Conservation (phyloP, 2,113 vertebrate genomes). For the Poeciliopsis turrubarensis region DNA sequence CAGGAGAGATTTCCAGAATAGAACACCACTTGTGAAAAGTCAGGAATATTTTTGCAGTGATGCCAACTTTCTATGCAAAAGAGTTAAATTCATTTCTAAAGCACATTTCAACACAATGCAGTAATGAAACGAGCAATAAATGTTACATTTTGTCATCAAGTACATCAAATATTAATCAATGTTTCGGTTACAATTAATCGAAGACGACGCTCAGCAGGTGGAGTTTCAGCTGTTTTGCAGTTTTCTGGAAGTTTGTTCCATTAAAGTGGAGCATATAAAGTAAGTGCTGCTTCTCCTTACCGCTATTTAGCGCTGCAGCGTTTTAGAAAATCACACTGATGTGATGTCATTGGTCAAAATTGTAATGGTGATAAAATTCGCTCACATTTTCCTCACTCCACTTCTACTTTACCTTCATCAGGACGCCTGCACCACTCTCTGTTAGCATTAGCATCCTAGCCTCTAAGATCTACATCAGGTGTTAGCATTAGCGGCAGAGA, state of each 20-base stretch:
- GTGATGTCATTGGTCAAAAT: neutral
- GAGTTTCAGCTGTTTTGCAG: no score
- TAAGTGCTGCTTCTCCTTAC: no score
- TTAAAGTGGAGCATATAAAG: no score
- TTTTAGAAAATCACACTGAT: neutral
- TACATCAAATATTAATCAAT: no score
- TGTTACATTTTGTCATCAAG: no score
- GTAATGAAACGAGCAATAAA: no score
- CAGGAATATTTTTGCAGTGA: slow-evolving; percentile 25
- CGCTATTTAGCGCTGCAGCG: neutral
- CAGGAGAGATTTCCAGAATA: slow-evolving; percentile 52
- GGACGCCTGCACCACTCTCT: neutral
- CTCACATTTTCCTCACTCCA: neutral
- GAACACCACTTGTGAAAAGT: slow-evolving; percentile 34
- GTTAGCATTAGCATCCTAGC: neutral
- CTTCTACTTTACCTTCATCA: neutral
- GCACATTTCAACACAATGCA: no score
- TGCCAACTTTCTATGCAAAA: neutral
- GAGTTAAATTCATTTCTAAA: no score
- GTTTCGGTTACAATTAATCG: no score
- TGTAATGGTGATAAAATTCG: neutral
- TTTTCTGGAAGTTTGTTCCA: no score
- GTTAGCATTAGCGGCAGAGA: neutral
- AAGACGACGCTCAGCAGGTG: no score
- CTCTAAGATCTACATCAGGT: no score